Evolutionary conservation across 2,113 vertebrate species (phyloP), one percentile per base, ranked within the genome.

Genomic region (Azemiops feae): DNA sequence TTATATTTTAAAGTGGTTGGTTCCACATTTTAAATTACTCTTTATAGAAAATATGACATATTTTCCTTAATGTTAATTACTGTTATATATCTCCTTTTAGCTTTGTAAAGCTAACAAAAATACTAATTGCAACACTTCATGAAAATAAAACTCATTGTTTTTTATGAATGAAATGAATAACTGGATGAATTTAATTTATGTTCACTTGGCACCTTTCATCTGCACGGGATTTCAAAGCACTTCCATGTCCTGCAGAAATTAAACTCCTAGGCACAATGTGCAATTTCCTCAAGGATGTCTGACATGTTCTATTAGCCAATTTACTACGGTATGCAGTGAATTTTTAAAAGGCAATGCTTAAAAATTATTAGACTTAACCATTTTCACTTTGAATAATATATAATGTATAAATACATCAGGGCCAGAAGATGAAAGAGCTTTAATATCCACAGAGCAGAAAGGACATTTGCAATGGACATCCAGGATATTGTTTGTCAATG

Each of bases 401-500:
- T 64, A 64, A 91, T 0, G 0, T 95, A 88, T 81, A 85, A 50
- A 88, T 90, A 91, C 89, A 69, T 95, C 93, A 88, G 18, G 94
- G 85, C 3, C 60, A 91, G 88, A 69, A 93, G 93, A 87, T 10
- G 86, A 11, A 23, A 43, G 96, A 95, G 94, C 96, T 97, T 97
- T 96, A 96, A 97, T 96, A 96, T 96, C 94, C 94, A 96, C 95
- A 94, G 95, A 96, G 94, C 34, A 96, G 96, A 97, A 97, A 95
- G 95, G 94, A 96, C 93, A 94, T 95, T 95, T 95, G 90, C 92
- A 93, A 96, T 94, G 94, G 88, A 95, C 88, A 95, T 93, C 0
- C 1, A 96, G 89, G 89, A 5, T 81, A 92, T 6, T 92, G 92
- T 95, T 96, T 94, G 87, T 93, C 94, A 96, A 95, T 92, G 93